Evolutionary conservation across 2,888 invertebrate species (phyloP), one percentile per base, ranked within the genome.

Genomic region (Vannuccia rotundouncinata): DNA sequence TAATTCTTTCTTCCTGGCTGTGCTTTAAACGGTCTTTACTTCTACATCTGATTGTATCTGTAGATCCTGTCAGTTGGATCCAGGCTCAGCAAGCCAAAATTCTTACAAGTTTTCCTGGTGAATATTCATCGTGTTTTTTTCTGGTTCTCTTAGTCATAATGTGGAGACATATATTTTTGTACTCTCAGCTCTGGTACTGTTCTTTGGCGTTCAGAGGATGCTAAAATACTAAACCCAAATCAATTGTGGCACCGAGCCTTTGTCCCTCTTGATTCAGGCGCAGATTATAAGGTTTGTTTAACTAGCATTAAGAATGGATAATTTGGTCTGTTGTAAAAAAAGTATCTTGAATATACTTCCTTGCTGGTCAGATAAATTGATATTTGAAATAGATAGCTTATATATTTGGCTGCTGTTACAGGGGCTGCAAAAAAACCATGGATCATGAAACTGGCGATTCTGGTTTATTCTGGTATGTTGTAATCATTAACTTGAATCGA

Each of bases 371-470:
- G n/a, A n/a, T n/a, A n/a, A 5, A 45, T 13, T 5, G 17, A 45
- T 13, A 17, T 45, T 45, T 45, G 17, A 45, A 17, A 13, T 45
- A 45, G 27, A 5, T 5, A 5, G 74, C 5, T 73, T 5, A 73
- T 5, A 28, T 73, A 5, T 22, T 73, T 10, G 5, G 74, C 2
- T 75, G 2, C 13, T 17, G 17, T 75, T 75, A 13, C 29, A 75
- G 75, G 28, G 31, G 75, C 75, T 75, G 75, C 22, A 5, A 28
- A 75, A 5, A 75, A 27, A 28, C 75, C 2, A 10, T 5, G 2
- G 75, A 75, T 29, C 75, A 75, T n/a, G 75, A 75, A 75, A 31
- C 75, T 29, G 75, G 75, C 13, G 31, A 75, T 75, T 29, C 31
- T 31, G 75, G 75, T 31, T 75, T 75, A 31, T 75, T 75, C 22